A percentile compares a stretch with the other conserved stretches of the same genome.
phyloP scores from a whole-genome alignment of 2,113 vertebrate species.

The Elgaria multicarinata region DNA sequence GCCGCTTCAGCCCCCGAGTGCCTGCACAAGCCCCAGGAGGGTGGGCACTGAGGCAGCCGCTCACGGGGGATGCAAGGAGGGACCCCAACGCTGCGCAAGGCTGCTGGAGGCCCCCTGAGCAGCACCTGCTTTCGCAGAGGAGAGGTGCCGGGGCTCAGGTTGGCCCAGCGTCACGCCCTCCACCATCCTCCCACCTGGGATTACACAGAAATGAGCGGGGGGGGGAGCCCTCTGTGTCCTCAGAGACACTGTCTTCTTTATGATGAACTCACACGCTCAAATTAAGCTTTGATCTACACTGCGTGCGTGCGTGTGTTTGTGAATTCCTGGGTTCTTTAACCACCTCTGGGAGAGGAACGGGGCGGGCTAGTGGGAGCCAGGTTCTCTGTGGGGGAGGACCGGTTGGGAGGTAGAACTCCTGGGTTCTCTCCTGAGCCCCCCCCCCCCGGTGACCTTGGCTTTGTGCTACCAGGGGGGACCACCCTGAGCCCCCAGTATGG shows the following conservation, averaged over 20 bases:
- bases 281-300: background rate
- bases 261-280: background rate
- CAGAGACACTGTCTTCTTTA: background rate
- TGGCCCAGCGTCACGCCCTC: too few species aligned
- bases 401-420: background rate
- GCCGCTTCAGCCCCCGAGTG: too few species aligned
- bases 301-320: too few species aligned
- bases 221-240: background rate
- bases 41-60: background rate
- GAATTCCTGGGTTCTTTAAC: background rate
- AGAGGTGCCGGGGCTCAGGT: too few species aligned
- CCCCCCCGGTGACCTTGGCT: background rate
- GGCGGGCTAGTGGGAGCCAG: background rate
- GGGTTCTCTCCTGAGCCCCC: background rate
- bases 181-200: too few species aligned
- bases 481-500: too few species aligned
- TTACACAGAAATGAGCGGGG: too few species aligned
- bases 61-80: background rate
- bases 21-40: background rate
- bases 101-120: too few species aligned
- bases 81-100: too few species aligned
- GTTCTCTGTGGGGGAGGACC: background rate
- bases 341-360: background rate
- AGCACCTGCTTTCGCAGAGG: too few species aligned
- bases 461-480: background rate